Evolutionary conservation across 2,888 invertebrate genomes (phyloP).

Genomic region (Ptychoptera albimana): DNA sequence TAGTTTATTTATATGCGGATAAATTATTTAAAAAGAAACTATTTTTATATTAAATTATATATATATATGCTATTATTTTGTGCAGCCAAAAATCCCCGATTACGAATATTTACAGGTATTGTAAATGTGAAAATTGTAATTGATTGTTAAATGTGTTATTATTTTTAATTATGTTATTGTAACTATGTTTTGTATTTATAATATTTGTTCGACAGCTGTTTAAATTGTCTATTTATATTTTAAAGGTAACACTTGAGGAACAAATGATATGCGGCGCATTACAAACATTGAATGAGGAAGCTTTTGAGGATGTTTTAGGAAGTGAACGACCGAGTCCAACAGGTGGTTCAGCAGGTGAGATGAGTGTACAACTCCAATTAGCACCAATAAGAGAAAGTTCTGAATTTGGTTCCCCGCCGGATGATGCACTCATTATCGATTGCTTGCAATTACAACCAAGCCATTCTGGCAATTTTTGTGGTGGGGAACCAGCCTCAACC

Average conservation of each 20-base stretch:
- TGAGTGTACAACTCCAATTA: conserved; percentile 32
- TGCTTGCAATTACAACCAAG: not conserved
- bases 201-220: not conserved
- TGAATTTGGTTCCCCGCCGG: conserved; percentile 30
- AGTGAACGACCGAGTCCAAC: conserved; percentile 42
- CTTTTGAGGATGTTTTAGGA: conserved; percentile 77
- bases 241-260: conserved; percentile 83
- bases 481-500: conserved; percentile 16
- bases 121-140: conserved; percentile 2
- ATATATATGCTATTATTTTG: conserved; percentile 8
- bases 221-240: conserved; percentile 12
- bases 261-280: conserved; percentile 90
- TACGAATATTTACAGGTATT: conserved; percentile 32
- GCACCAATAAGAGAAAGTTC: conserved; percentile 31
- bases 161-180: not conserved
- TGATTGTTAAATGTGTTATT: not conserved
- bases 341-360: conserved; percentile 37
- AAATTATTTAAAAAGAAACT: not conserved
- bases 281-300: conserved; percentile 85
- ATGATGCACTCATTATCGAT: conserved; percentile 17
- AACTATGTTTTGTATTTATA: not conserved
- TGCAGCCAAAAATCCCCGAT: conserved; percentile 30
- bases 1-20: not conserved
- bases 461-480: not conserved
- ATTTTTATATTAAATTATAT: conserved; percentile 1